These are phyloP conservation scores for Rhinatrema bivittatum DNA, from an alignment of 2,797 vertebrate genomes.

Conservation along the genomic window DNA sequence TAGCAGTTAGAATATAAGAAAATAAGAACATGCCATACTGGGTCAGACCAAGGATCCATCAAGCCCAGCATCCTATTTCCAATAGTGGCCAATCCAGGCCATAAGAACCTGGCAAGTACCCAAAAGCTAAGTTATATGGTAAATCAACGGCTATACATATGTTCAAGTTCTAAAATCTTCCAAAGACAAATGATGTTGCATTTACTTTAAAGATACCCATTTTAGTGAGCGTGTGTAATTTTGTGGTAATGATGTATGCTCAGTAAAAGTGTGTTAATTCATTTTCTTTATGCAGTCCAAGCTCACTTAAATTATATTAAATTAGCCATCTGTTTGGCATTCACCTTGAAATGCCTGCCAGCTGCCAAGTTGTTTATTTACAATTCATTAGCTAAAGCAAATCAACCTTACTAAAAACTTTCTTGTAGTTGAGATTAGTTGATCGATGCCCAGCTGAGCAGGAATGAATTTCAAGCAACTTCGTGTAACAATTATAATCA, in stretches of 20 bases:
- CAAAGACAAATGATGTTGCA: no score
- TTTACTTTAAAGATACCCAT: conserved; percentile 36
- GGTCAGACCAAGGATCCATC: no score
- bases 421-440: conserved; percentile 25
- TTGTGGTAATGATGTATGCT: conserved; percentile 37
- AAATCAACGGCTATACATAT: no score
- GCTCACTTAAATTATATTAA: conserved; percentile 63
- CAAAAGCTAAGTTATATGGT: no score
- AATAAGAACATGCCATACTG: no score
- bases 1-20: no score
- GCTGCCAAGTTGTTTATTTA: conserved; percentile 58
- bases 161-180: no score
- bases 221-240: conserved; percentile 41
- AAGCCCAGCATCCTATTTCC: no score
- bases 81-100: no score
- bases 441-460: conserved; percentile 25
- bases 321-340: conserved; percentile 66
- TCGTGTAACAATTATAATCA: not conserved
- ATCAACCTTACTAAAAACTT: conserved; percentile 40
- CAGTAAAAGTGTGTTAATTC: conserved; percentile 57
- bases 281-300: conserved; percentile 60
- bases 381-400: conserved; percentile 47
- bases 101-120: no score
- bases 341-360: conserved; percentile 69
- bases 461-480: not conserved